phyloP scores from a whole-genome alignment of 2,888 invertebrate genomes.

The Diaphora mendica region DNA sequence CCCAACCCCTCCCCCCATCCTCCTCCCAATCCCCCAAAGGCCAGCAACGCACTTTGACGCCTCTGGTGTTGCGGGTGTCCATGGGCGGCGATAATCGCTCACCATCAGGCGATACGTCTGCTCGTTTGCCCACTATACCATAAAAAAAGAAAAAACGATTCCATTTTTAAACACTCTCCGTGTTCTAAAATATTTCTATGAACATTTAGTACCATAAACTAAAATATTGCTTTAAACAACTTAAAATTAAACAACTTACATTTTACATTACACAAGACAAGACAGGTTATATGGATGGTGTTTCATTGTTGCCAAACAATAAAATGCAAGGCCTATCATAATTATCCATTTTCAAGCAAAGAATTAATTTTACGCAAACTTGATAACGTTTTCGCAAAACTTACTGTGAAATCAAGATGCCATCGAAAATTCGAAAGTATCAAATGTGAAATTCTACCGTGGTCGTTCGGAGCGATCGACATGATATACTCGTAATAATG shows the following conservation, averaged over 20 bases:
- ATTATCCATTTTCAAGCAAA: constrained; percentile 12
- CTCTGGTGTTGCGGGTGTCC: no score
- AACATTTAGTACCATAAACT: background rate
- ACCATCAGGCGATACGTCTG: no score
- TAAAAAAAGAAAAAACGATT: background rate
- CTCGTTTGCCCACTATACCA: no score
- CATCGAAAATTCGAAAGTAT: constrained; percentile 26
- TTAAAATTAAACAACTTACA: background rate
- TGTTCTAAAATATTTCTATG: background rate
- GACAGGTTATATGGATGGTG: background rate
- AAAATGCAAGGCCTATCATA: background rate
- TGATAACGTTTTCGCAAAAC: constrained; percentile 11
- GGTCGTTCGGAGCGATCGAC: constrained; percentile 38
- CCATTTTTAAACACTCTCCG: background rate
- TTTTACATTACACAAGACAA: background rate
- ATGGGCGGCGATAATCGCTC: no score
- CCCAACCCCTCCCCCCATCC: no score
- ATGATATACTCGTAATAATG: constrained; percentile 50
- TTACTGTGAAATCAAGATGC: constrained; percentile 23
- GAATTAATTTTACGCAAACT: constrained; percentile 3
- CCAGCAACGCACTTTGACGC: no score
- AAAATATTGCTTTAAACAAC: background rate
- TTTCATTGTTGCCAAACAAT: constrained; percentile 1
- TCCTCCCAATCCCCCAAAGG: no score
- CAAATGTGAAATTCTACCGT: constrained; percentile 32